Evolutionary conservation across 2,888 invertebrate genomes (phyloP).

Genomic region (Exocentrus adspersus): DNA sequence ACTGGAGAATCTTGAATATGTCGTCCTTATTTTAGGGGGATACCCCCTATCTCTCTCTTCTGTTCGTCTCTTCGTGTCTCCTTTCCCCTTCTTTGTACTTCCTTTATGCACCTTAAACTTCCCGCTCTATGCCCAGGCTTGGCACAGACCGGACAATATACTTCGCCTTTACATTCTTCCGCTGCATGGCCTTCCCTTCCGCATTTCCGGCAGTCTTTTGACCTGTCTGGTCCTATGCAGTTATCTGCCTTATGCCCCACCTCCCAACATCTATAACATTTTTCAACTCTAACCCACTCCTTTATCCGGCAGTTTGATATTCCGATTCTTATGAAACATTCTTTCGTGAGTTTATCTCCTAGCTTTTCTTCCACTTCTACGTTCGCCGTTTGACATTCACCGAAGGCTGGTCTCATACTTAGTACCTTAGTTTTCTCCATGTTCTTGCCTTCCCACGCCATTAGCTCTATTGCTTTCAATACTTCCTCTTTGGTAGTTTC

Average conservation of each 20-base stretch:
- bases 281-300: not conserved
- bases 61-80: too few species aligned
- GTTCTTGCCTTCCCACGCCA: not conserved
- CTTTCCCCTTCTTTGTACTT: too few species aligned
- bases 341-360: not conserved
- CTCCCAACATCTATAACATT: not conserved
- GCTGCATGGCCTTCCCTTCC: not conserved
- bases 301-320: not conserved
- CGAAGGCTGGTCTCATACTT: not conserved
- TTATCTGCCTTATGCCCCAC: not conserved
- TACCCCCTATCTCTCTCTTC: too few species aligned
- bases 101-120: too few species aligned
- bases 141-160: too few species aligned
- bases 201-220: not conserved
- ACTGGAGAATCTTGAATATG: too few species aligned
- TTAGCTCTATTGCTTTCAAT: not conserved
- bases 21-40: too few species aligned
- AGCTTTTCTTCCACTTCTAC: not conserved
- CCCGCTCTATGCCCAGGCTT: too few species aligned
- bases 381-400: not conserved
- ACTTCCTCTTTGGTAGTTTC: not conserved
- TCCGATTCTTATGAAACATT: not conserved
- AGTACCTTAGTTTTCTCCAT: not conserved
- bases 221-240: not conserved
- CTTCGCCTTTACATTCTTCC: not conserved